Base-by-base conservation (phyloP, 2,888 invertebrate genomes). In the Craniophora ligustri region DNA sequence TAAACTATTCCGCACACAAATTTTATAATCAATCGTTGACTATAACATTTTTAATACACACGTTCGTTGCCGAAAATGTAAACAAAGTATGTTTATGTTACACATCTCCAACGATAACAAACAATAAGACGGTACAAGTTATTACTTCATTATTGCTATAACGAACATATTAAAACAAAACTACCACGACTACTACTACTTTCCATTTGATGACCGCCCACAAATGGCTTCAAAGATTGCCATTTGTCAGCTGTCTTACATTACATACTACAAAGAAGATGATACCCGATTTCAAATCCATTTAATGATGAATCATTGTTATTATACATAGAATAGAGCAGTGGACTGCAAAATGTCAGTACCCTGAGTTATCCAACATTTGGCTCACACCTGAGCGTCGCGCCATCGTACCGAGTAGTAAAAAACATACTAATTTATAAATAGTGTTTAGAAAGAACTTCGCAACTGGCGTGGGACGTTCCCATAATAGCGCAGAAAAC, bases 381-480 rank as follows among this genome's bases (percentile, higher is more conserved):
- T 82, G 78, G 79, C 79, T 64, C 58, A 54, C 78, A 82, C 80
- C 81, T 81, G 75, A 71, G 53, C 36, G 21, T 48, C 38, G 45
- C 28, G 42, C 38, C 39, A 36, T 42, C 41, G 32, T 59, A 58
- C 53, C 49, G 40, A 57, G 36, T 62, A 57, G 53, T 60, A 49
- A 19, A 61, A 46, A 67, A 62, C 51, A 62, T 55, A 57, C 44
- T 40, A 44, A 47, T 53, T 61, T 71, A 67, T 63, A 64, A 72
- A 75, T 75, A 75, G 71, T 72, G 67, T 79, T 69, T 70, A 69
- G 77, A 82, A 79, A 81, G 74, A 76, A 77, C 71, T 78, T 77
- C 71, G 78, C 81, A 76, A 79, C 73, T 62, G 39, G 72, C 84
- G 84, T 85, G 79, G 79, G 84, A 81, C 44, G 76, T 56, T 68